phyloP scores from a whole-genome alignment of 2,797 vertebrate species.

The Australoheros facetus region DNA sequence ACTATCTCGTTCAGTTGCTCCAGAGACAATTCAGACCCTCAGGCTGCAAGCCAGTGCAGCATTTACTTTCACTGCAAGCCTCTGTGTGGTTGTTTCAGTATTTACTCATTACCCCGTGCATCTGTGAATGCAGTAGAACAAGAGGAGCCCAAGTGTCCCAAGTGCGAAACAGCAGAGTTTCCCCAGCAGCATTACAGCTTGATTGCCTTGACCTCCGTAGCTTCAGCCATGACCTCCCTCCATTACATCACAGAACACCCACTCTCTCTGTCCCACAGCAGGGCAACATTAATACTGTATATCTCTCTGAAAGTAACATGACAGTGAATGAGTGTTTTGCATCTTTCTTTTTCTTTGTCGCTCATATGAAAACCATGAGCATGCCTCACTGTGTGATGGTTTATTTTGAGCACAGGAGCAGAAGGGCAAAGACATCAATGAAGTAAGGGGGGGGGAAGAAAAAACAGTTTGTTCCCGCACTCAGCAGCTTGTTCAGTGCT shows the following conservation, averaged over 20 bases:
- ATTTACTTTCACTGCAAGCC: constrained; percentile 7
- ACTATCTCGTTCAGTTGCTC: constrained; percentile 13
- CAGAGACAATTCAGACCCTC: constrained; percentile 22
- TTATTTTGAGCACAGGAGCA: constrained; percentile 61
- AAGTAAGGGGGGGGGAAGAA: background rate
- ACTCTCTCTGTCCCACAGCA: background rate
- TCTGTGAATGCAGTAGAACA: constrained; percentile 9
- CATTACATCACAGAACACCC: constrained; percentile 38
- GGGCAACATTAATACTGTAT: background rate
- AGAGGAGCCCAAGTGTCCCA: background rate
- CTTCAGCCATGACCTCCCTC: constrained; percentile 24
- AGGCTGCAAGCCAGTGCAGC: constrained; percentile 17
- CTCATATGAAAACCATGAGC: constrained; percentile 52
- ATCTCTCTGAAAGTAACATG: background rate
- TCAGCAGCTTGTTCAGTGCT: constrained; percentile 30
- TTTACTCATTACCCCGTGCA: background rate
- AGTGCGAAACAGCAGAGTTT: constrained; percentile 8
- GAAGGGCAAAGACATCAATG: constrained; percentile 40
- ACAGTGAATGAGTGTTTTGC: background rate
- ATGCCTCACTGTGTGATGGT: background rate
- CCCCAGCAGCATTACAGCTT: constrained; percentile 5
- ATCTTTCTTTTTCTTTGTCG: constrained; percentile 16
- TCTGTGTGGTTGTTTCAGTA: constrained; percentile 4
- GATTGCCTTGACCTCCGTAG: constrained; percentile 38
- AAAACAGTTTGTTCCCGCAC: constrained; percentile 17